Evolutionary conservation across 2,888 invertebrate species (phyloP), one percentile per base, ranked within the genome.

Genomic region (Amiota communis): DNA sequence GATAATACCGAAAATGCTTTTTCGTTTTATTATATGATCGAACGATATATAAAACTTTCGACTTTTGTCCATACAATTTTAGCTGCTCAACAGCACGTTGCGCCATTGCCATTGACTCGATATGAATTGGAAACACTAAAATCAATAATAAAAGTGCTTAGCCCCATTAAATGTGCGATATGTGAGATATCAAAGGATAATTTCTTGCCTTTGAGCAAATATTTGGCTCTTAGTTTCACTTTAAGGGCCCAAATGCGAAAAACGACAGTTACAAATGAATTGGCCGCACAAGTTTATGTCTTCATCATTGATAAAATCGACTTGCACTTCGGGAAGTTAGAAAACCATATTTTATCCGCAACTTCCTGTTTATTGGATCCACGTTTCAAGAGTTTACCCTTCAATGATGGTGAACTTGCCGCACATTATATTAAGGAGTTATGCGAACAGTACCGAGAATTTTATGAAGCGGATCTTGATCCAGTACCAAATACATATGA

Each of bases 381-480:
- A 15, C 67, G 67, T 12, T 67, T 67, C 51, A 67, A 67, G 23
- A 67, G 20, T 51, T 20, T 67, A 17, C 67, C 67, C 3, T 67
- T 67, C 23, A 46, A 51, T 11, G 67, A 67, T 47, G 17, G 15
- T 11, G 51, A 20, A 11, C 12, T 49, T 13, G 67, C 51, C 9
- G 15, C 23, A 9, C 12, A 12, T 2, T 67, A 51, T 23, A 51
- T 67, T 51, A 8, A 49, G 15, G 20, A 49, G 51, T 20, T 67
- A 13, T 20, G 49, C 9, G 67, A 49, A 4, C 67, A 51, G 51
- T 20, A 67, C 1, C 15, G 15, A 15, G 49, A 20, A 10, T 67
- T 6, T 36, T 36, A 48, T 51, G 4, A 8, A 12, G 23, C 51
- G 9, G 23, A 51, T 8, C 57, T 20, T 11, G 0, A 8, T 17